phyloP scores from a whole-genome alignment of 1,140 invertebrate species.

The Caligus rogercresseyi region DNA sequence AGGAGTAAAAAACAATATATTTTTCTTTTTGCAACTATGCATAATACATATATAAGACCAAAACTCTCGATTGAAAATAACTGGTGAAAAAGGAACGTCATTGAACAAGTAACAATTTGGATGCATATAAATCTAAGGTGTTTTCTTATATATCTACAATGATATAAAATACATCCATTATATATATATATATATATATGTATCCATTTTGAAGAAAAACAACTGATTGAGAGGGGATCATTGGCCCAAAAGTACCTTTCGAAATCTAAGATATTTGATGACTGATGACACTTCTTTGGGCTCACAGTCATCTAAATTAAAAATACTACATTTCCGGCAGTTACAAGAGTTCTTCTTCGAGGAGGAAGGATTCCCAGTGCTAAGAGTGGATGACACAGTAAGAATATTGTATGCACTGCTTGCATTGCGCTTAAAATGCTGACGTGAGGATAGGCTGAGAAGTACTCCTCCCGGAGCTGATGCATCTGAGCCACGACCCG shows the following conservation, averaged over 20 bases:
- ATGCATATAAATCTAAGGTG: no score
- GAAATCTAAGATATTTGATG: slow-evolving; percentile 18
- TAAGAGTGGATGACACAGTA: not conserved
- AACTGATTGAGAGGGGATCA: no score
- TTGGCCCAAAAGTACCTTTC: no score
- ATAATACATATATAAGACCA: no score
- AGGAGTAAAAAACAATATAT: no score
- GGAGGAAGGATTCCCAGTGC: slow-evolving; percentile 1
- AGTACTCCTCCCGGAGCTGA: not conserved
- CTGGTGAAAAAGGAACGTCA: no score
- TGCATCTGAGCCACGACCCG: not conserved
- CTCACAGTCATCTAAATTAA: slow-evolving; percentile 14
- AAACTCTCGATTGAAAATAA: no score
- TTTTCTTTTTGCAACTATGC: no score
- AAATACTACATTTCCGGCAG: slow-evolving; percentile 15
- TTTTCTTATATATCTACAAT: no score
- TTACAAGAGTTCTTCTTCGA: slow-evolving; percentile 11
- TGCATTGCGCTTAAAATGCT: not conserved
- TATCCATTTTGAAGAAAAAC: no score
- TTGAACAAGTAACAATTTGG: no score
- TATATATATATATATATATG: not conserved
- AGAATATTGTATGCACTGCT: not conserved
- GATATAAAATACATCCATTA: no score
- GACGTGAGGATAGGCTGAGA: not conserved
- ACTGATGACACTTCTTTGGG: slow-evolving; percentile 9